Evolutionary conservation across 2,797 vertebrate genomes (phyloP).

Genomic region (Bryconaethiops microstoma): DNA sequence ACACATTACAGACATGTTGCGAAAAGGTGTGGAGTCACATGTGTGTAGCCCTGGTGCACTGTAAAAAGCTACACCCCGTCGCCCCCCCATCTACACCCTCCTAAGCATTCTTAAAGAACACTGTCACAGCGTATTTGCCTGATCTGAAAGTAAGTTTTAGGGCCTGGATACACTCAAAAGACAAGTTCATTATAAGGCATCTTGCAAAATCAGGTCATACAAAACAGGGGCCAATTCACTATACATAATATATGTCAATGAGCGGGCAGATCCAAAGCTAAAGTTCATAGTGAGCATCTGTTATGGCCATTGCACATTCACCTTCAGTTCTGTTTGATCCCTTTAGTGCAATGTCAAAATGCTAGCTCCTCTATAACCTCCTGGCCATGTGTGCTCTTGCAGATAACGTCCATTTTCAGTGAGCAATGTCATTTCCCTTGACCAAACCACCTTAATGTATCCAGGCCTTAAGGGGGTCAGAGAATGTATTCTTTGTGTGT

Average conservation of each 20-base stretch:
- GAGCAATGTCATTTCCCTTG: neutral
- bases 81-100: conserved; percentile 27
- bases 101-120: conserved; percentile 6
- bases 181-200: conserved; percentile 5
- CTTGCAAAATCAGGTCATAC: neutral
- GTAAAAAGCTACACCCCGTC: conserved; percentile 44
- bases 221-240: neutral
- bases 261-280: neutral
- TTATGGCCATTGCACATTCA: neutral
- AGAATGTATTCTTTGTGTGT: conserved; percentile 17
- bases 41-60: conserved; percentile 50
- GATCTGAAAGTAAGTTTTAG: neutral
- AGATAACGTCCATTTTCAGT: neutral
- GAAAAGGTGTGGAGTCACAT: conserved; percentile 61
- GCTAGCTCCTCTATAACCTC: neutral
- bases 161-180: conserved; percentile 41
- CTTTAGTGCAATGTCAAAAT: neutral
- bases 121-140: conserved; percentile 44
- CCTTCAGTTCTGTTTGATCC: neutral
- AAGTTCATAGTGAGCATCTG: neutral
- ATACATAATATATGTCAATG: neutral
- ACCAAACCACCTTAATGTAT: conserved; percentile 22
- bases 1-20: conserved; percentile 67
- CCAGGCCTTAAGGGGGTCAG: conserved; percentile 27
- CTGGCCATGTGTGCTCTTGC: neutral